Conservation (phyloP, 2,797 vertebrate genomes). For the Erethizon dorsatum region DNA sequence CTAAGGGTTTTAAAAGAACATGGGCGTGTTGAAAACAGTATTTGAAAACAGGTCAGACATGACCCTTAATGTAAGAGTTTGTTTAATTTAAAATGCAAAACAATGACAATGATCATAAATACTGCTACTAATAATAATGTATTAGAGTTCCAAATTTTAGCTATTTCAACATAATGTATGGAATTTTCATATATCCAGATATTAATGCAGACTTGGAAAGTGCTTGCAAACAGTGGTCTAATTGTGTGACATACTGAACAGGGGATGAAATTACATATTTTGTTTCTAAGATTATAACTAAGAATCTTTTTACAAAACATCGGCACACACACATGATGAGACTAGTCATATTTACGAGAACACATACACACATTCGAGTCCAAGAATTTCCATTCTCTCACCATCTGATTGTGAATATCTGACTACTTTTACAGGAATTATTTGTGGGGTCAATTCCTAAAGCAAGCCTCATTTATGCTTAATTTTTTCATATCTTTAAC, state of each 20-base stretch:
- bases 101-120: constrained; percentile 16
- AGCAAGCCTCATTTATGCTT: background rate
- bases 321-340: background rate
- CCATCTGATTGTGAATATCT: background rate
- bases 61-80: background rate
- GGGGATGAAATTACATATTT: background rate
- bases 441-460: background rate
- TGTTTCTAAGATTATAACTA: background rate
- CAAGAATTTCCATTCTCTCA: background rate
- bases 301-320: background rate
- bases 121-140: background rate
- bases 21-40: background rate
- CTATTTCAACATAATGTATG: background rate
- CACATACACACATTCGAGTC: background rate
- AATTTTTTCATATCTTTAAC: constrained; percentile 32
- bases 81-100: constrained; percentile 38
- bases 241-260: constrained; percentile 26
- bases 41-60: background rate
- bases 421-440: background rate
- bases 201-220: background rate
- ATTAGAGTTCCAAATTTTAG: background rate
- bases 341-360: background rate
- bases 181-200: background rate
- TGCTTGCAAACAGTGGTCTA: background rate
- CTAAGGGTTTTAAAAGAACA: background rate